Evolutionary conservation across 92 coral and sea anemone genomes (phyloP).

Genomic region (Actinostola sp.): DNA sequence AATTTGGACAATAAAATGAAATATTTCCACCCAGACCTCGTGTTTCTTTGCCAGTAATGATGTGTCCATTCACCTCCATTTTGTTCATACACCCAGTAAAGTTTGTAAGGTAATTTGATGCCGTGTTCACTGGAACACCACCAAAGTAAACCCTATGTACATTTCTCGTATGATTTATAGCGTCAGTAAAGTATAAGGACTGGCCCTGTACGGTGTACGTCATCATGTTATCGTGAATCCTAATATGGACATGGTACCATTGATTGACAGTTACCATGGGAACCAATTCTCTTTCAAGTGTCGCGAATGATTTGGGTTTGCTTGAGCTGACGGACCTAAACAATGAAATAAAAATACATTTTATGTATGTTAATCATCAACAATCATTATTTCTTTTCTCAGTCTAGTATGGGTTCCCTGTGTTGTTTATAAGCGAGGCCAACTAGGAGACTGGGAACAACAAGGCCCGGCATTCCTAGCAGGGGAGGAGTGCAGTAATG

Average conservation of each 20-base stretch:
- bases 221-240: neutral
- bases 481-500: no score
- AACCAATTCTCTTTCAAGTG: neutral
- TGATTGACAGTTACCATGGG: slow-evolving; percentile 28
- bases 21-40: neutral
- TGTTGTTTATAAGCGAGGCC: no score
- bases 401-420: neutral
- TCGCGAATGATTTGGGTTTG: slow-evolving; percentile 3
- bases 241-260: slow-evolving; percentile 11
- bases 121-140: slow-evolving; percentile 7
- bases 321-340: slow-evolving; percentile 7
- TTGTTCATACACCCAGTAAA: slow-evolving; percentile 12
- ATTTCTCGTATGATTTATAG: neutral
- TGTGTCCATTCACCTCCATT: neutral
- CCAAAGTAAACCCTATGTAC: slow-evolving; percentile 3
- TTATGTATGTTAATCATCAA: neutral
- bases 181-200: neutral
- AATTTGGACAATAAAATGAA: slow-evolving; percentile 1
- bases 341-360: neutral
- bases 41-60: neutral
- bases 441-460: no score
- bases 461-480: no score
- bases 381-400: neutral
- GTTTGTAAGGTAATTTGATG: neutral
- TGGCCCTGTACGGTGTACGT: neutral